Evolutionary conservation across 1,140 invertebrate species (phyloP).

Genomic region (Halictus rubicundus): DNA sequence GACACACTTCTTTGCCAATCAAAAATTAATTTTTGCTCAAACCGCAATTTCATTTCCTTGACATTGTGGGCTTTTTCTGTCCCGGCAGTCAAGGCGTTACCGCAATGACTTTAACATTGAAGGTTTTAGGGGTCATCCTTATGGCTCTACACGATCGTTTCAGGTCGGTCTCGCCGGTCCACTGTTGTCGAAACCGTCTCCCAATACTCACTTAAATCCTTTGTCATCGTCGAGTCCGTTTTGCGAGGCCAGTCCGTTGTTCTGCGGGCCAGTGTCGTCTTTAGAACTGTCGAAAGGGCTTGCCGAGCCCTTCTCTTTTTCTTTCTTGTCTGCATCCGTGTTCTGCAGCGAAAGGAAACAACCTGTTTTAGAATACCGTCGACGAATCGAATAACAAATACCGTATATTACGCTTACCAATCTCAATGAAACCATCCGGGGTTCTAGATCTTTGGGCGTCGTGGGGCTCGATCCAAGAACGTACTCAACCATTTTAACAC

Average conservation of each 20-base stretch:
- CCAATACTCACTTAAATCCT: conserved; percentile 91
- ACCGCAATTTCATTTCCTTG: too few relatives aligned
- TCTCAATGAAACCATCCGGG: conserved; percentile 87
- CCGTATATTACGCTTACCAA: conserved; percentile 78
- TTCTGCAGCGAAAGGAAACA: conserved; percentile 68
- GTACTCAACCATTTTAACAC: conserved; percentile 99
- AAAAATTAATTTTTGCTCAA: too few relatives aligned
- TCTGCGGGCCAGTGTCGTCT: conserved; percentile 86
- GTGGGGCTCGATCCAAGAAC: conserved; percentile 95
- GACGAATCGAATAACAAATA: background rate
- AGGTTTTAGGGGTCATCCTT: background rate
- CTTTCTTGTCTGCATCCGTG: conserved; percentile 79
- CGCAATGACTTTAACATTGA: background rate
- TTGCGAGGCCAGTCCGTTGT: conserved; percentile 90
- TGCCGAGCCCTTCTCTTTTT: conserved; percentile 79
- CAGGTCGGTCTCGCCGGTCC: too few relatives aligned
- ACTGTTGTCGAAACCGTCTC: too few relatives aligned
- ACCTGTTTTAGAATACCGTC: background rate
- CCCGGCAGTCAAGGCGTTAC: background rate
- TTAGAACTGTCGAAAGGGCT: conserved; percentile 80
- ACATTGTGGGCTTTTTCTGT: background rate
- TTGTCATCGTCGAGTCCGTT: conserved; percentile 91
- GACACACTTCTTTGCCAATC: too few relatives aligned
- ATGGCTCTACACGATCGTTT: too few relatives aligned
- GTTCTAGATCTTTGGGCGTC: conserved; percentile 85